These are phyloP conservation scores for Metridium senile DNA, from an alignment of 92 coral and sea anemone genomes.

Conservation along the genomic window DNA sequence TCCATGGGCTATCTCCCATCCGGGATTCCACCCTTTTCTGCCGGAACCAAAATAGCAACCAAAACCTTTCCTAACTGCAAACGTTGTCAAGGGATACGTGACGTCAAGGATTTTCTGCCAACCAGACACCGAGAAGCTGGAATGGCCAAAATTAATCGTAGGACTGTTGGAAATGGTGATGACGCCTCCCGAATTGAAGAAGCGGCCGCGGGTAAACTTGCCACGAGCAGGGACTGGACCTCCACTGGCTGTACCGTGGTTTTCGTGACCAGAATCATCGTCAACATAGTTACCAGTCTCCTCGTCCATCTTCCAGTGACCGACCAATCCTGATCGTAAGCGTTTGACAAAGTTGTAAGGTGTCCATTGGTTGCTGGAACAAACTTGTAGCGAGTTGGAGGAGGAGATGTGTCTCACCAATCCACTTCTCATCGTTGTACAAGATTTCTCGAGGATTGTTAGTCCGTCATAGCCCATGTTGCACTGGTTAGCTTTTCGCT, in stretches of 20 bases:
- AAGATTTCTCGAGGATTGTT: conserved; percentile 35
- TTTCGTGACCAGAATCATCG: conserved; percentile 74
- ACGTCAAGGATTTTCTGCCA: conserved; percentile 71
- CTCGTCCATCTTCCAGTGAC: conserved; percentile 86
- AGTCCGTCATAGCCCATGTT: not conserved
- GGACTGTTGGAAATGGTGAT: conserved; percentile 49
- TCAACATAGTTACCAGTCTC: conserved; percentile 67
- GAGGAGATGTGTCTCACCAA: conserved; percentile 35
- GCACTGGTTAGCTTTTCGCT: too few relatives aligned
- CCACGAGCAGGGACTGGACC: conserved; percentile 47
- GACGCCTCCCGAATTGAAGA: conserved; percentile 45
- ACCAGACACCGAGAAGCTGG: conserved; percentile 67
- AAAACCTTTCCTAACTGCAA: conserved; percentile 65
- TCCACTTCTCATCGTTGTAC: conserved; percentile 49
- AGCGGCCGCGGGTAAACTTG: conserved; percentile 76
- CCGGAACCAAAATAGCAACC: conserved; percentile 63
- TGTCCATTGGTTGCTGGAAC: conserved; percentile 46
- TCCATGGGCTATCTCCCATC: conserved; percentile 73
- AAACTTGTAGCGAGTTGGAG: conserved; percentile 30
- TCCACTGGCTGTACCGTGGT: conserved; percentile 62
- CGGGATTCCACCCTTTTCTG: conserved; percentile 42
- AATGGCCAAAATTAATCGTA: conserved; percentile 42
- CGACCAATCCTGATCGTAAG: conserved; percentile 54
- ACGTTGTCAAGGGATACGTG: conserved; percentile 64
- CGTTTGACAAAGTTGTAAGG: conserved; percentile 30